phyloP scores from a whole-genome alignment of 2,113 vertebrate genomes.

The Gymnorhina tibicen region DNA sequence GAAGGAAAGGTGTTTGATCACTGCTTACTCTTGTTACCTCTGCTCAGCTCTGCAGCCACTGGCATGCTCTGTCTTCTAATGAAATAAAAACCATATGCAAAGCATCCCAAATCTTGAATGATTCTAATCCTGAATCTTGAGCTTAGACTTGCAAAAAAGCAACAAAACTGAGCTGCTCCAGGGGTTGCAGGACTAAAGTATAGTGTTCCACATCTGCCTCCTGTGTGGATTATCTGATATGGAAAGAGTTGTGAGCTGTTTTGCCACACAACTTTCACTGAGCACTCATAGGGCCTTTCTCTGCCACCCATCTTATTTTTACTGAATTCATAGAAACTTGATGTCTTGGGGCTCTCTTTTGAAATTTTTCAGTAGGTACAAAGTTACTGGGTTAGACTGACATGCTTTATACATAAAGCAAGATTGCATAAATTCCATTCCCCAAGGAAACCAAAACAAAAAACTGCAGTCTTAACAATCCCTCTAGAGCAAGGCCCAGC shows the following conservation, averaged over 20 bases:
- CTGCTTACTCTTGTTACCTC: background rate
- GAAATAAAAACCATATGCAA: background rate
- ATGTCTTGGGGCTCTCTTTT: background rate
- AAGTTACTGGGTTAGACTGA: background rate
- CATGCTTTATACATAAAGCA: background rate
- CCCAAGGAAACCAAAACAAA: background rate
- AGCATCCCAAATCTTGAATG: background rate
- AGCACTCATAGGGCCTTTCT: background rate
- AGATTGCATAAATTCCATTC: background rate
- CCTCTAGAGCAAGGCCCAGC: background rate
- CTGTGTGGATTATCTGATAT: background rate
- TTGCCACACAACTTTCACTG: rapidly evolving
- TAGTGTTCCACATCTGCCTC: background rate
- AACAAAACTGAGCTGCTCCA: background rate
- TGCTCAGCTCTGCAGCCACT: background rate
- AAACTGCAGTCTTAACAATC: background rate
- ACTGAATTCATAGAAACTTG: background rate
- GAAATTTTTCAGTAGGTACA: background rate
- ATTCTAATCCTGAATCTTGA: background rate
- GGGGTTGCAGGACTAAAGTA: background rate
- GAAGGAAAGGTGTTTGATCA: background rate
- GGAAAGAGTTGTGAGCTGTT: background rate
- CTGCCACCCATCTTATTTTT: background rate
- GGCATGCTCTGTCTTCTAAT: background rate
- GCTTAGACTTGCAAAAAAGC: background rate